Evolutionary conservation across 1,140 invertebrate genomes (phyloP).

Genomic region (Drosophila subobscura): DNA sequence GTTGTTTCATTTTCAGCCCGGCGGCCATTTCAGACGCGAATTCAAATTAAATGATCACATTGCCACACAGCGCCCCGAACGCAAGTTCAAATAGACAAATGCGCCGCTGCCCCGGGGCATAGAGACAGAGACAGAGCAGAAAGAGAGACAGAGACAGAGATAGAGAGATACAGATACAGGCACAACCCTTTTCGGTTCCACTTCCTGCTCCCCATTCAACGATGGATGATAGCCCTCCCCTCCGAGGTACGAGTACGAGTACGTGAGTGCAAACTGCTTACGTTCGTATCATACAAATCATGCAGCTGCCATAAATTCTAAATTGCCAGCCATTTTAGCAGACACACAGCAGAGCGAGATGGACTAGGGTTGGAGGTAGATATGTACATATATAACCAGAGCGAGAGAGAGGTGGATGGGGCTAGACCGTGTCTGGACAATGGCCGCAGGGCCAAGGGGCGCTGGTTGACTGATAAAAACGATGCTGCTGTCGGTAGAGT

Average conservation of each 20-base stretch:
- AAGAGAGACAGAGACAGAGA: slow-evolving; percentile 13
- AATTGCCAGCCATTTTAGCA: slow-evolving; percentile 77
- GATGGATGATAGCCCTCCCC: slow-evolving; percentile 28
- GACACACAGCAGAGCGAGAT: slow-evolving; percentile 37
- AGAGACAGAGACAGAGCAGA: slow-evolving; percentile 18
- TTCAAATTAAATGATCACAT: slow-evolving; percentile 80
- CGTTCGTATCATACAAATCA: slow-evolving; percentile 82
- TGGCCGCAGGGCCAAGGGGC: slow-evolving; percentile 45
- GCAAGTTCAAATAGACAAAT: slow-evolving; percentile 70
- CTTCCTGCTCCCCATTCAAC: slow-evolving; percentile 17
- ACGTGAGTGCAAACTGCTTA: slow-evolving; percentile 81
- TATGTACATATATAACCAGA: no score
- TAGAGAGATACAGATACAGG: slow-evolving; percentile 37
- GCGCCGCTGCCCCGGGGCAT: slow-evolving; percentile 36
- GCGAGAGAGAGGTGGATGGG: background rate
- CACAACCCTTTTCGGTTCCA: slow-evolving; percentile 47
- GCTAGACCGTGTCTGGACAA: slow-evolving; percentile 28
- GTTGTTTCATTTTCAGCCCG: slow-evolving; percentile 42
- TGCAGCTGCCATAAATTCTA: slow-evolving; percentile 81
- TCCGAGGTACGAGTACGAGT: slow-evolving; percentile 16
- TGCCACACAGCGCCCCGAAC: slow-evolving; percentile 26
- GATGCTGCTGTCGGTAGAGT: slow-evolving; percentile 50
- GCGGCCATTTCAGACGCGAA: slow-evolving; percentile 59
- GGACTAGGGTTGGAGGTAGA: background rate
- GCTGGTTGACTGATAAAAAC: slow-evolving; percentile 74